Conservation (phyloP, 2,113 vertebrate genomes). For the Campylorhamphus procurvoides region DNA sequence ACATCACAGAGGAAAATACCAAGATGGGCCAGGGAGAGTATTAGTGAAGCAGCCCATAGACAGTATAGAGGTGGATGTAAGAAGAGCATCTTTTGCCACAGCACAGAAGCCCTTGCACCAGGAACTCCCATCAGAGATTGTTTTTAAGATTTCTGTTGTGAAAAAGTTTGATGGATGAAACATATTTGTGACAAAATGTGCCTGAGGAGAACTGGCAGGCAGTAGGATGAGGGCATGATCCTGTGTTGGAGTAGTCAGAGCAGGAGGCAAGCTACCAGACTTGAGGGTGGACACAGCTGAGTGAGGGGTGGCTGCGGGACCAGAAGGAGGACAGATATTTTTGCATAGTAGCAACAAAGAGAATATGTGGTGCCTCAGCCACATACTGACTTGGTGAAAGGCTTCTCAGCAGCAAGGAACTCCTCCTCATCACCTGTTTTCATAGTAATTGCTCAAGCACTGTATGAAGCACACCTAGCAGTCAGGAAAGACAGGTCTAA, state of each 20-base stretch:
- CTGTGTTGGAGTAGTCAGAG: neutral
- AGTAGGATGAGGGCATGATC: neutral
- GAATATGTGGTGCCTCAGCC: fast-evolving
- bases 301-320: neutral
- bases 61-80: neutral
- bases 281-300: neutral
- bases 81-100: neutral
- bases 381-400: neutral
- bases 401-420: fast-evolving
- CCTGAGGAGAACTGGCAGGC: fast-evolving
- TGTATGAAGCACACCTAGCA: neutral
- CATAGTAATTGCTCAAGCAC: neutral
- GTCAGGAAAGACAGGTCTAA: neutral
- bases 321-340: neutral
- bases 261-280: neutral
- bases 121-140: fast-evolving
- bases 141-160: neutral
- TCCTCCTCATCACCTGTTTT: neutral
- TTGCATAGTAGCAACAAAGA: fast-evolving
- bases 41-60: neutral
- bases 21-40: neutral
- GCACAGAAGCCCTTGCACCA: neutral
- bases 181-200: neutral
- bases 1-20: neutral
- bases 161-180: neutral